These are phyloP conservation scores for Stichopus chloronotus DNA, from an alignment of 35 echinoderm and acorn worm species.

Conservation along the genomic window DNA sequence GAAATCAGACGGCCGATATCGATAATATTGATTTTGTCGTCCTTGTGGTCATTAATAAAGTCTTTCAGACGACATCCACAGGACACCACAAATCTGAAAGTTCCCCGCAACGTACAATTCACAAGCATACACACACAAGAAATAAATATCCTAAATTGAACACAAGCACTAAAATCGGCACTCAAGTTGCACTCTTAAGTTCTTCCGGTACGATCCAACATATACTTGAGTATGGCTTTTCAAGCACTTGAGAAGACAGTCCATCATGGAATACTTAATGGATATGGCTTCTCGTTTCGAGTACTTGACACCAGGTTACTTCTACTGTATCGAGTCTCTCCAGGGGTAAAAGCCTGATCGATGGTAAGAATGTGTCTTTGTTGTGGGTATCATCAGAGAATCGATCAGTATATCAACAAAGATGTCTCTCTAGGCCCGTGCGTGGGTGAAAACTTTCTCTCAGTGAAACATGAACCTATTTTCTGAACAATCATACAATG, in stretches of 20 bases:
- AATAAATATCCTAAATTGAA: not conserved
- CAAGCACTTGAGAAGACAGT: not conserved
- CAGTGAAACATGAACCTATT: too few relatives aligned
- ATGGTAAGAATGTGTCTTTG: not conserved
- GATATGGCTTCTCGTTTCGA: not conserved
- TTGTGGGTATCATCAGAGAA: constrained; percentile 39
- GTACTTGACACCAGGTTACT: not conserved
- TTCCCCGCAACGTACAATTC: not conserved
- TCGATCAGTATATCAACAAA: not conserved
- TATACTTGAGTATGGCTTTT: not conserved
- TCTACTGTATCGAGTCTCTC: not conserved
- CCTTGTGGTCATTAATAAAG: not conserved
- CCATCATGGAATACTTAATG: not conserved
- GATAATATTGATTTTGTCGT: not conserved
- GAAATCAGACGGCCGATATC: not conserved
- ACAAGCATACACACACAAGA: not conserved
- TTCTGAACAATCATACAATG: too few relatives aligned
- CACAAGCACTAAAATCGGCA: not conserved
- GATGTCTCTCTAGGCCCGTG: too few relatives aligned
- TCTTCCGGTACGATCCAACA: too few relatives aligned
- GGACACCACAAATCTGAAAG: not conserved
- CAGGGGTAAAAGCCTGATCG: not conserved
- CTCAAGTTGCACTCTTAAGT: not conserved
- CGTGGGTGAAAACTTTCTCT: too few relatives aligned
- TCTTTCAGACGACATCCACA: not conserved